Evolutionary conservation across 2,113 vertebrate genomes (phyloP).

Genomic region (Chionomys nivalis): DNA sequence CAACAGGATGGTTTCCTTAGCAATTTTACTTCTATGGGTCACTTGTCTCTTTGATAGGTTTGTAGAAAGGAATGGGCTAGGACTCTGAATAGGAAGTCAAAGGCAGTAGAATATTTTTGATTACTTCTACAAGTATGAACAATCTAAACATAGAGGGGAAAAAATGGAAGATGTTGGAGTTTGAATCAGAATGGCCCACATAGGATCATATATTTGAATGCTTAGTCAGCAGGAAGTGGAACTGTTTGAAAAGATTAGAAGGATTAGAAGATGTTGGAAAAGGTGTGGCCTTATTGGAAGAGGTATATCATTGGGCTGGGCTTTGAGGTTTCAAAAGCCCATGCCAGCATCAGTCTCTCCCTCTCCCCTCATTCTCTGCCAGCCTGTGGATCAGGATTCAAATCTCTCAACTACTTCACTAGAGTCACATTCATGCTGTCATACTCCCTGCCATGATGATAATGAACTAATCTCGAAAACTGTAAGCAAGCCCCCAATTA

Average conservation of each 20-base stretch:
- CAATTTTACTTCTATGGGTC: not conserved
- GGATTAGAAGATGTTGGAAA: not conserved
- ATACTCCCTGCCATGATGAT: not conserved
- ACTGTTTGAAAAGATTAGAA: not conserved
- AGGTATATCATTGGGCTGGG: not conserved
- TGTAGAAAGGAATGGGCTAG: not conserved
- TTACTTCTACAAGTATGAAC: slow-evolving; percentile 18
- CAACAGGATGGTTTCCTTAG: not conserved
- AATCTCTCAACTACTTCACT: not conserved
- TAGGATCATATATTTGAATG: not conserved
- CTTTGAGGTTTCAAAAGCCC: not conserved
- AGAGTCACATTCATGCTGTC: not conserved
- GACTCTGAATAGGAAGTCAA: not conserved
- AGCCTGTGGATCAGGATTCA: not conserved
- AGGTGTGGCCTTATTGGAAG: not conserved
- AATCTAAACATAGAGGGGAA: slow-evolving; percentile 49
- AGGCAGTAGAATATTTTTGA: not conserved
- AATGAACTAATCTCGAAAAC: not conserved
- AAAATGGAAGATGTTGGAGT: not conserved
- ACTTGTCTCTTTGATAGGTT: not conserved
- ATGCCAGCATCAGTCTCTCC: not conserved
- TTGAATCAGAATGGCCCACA: not conserved
- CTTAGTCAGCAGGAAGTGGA: not conserved
- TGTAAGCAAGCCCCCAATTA: not conserved
- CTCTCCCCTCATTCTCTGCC: not conserved